Conservation (phyloP, 2,113 vertebrate species). For the Nothobranchius kuhntae region DNA sequence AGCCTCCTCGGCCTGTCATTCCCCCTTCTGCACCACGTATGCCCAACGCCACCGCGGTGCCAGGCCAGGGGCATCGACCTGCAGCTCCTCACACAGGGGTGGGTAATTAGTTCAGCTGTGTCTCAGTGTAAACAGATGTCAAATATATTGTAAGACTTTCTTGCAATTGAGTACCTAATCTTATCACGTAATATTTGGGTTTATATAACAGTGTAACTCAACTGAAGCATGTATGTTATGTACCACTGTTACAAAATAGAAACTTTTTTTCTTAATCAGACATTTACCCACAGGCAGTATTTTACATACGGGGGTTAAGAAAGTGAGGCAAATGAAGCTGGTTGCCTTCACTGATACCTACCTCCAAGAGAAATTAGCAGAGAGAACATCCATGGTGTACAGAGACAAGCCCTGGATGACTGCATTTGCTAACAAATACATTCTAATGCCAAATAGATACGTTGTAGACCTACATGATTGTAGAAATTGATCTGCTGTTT, state of each 20-base stretch:
- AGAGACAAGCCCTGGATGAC: conserved; percentile 58
- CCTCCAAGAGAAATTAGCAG: conserved; percentile 79
- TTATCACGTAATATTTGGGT: no score
- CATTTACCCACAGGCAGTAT: no score
- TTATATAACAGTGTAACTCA: no score
- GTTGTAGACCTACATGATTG: not conserved
- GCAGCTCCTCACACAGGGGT: conserved; percentile 79
- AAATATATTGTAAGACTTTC: no score
- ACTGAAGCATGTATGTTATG: no score
- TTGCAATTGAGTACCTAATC: no score
- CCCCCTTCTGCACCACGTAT: conserved; percentile 61
- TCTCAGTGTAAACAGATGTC: not conserved
- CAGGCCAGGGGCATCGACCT: conserved; percentile 69
- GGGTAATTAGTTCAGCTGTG: conserved; percentile 5
- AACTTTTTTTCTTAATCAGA: no score
- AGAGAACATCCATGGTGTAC: conserved; percentile 65
- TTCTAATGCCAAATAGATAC: not conserved
- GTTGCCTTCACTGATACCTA: conserved; percentile 75
- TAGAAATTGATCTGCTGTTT: not conserved
- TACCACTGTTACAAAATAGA: no score
- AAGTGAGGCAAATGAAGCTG: conserved; percentile 73
- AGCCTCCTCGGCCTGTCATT: conserved; percentile 78
- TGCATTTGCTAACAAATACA: conserved; percentile 73
- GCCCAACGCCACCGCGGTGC: conserved; percentile 44
- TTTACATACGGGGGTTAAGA: conserved; percentile 71